These are phyloP conservation scores for Kryphioiulus occultus DNA, from an alignment of 2,888 invertebrate species.

Conservation along the genomic window DNA sequence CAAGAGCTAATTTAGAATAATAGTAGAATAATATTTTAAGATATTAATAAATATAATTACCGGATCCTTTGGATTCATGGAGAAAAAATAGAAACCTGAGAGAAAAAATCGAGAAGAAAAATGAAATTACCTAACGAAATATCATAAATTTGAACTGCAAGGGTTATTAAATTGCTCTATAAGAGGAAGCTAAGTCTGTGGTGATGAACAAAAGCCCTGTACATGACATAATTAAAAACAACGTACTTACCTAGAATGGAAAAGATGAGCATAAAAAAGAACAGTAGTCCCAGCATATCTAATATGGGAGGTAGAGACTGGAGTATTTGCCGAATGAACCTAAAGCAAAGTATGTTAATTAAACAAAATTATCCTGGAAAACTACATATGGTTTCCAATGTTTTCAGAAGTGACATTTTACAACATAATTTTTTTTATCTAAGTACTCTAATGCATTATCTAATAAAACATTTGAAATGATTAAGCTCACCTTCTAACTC, in stretches of 20 bases:
- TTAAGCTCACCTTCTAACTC: slow-evolving; percentile 68
- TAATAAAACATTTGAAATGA: background rate
- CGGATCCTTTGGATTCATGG: slow-evolving; percentile 74
- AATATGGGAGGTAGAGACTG: slow-evolving; percentile 86
- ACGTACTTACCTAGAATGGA: slow-evolving; percentile 71
- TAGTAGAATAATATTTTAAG: background rate
- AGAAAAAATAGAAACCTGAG: slow-evolving; percentile 78
- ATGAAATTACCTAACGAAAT: background rate
- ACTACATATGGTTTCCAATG: too few species aligned
- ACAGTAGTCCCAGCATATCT: slow-evolving; percentile 82
- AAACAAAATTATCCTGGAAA: too few species aligned
- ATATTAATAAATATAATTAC: slow-evolving; percentile 56
- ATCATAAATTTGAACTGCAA: background rate
- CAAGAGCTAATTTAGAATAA: too few species aligned
- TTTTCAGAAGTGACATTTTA: too few species aligned
- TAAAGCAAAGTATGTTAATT: slow-evolving; percentile 52
- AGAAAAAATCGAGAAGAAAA: slow-evolving; percentile 51
- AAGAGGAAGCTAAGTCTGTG: too few species aligned
- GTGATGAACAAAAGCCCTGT: background rate
- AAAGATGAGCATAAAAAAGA: slow-evolving; percentile 86
- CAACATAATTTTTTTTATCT: too few species aligned
- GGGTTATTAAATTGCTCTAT: too few species aligned
- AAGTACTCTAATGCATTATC: too few species aligned
- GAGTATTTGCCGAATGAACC: slow-evolving; percentile 72
- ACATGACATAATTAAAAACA: background rate